Evolutionary conservation across 2,797 vertebrate genomes (phyloP).

Genomic region (Ispidina picta): DNA sequence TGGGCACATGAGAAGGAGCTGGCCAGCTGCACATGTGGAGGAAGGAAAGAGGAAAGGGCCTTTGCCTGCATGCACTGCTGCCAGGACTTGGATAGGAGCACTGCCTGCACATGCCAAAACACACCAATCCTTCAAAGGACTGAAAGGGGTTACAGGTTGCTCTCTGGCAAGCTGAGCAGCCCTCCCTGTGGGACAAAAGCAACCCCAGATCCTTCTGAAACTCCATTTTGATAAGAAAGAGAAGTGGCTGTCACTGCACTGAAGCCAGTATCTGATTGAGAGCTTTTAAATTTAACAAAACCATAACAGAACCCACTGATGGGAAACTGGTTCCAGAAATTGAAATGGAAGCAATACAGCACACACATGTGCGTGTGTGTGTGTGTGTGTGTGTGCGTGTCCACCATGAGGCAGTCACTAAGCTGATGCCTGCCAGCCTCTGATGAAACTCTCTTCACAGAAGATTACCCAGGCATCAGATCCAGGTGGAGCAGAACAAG

Average conservation of each 20-base stretch:
- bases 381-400: no score
- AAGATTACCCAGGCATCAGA: not conserved
- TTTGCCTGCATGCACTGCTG: rapidly evolving
- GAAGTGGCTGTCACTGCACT: not conserved
- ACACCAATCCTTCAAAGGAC: not conserved
- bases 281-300: not conserved
- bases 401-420: rapidly evolving
- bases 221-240: no score
- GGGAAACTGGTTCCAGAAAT: constrained; percentile 40
- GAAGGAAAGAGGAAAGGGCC: not conserved
- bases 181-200: not conserved
- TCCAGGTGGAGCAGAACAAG: not conserved
- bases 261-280: constrained; percentile 13
- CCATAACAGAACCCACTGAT: not conserved
- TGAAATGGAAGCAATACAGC: constrained; percentile 44
- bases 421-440: not conserved
- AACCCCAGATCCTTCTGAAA: not conserved
- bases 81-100: not conserved
- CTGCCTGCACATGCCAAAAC: not conserved
- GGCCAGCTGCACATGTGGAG: rapidly evolving
- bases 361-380: not conserved
- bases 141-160: not conserved
- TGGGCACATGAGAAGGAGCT: no score
- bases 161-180: not conserved
- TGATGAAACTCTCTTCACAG: not conserved